Evolutionary conservation across 2,797 vertebrate species (phyloP).

Genomic region (Leptodactylus fallax): DNA sequence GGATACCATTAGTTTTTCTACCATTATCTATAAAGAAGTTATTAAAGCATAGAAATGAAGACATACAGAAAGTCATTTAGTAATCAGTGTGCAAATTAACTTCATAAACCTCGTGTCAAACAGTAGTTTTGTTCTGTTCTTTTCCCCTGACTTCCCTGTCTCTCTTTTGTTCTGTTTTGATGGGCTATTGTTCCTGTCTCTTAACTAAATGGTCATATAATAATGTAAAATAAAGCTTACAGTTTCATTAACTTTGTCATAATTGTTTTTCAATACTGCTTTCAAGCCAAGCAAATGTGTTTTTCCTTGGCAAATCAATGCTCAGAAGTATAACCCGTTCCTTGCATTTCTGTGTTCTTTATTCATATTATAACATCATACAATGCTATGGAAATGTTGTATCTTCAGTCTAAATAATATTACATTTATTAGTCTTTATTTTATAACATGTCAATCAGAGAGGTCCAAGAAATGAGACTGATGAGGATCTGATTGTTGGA

Average conservation of each 20-base stretch:
- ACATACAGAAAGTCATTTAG: background rate
- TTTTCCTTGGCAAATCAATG: conserved; percentile 32
- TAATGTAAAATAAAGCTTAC: conserved; percentile 34
- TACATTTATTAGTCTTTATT: background rate
- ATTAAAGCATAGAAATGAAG: conserved; percentile 26
- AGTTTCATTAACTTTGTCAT: conserved; percentile 48
- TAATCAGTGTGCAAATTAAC: conserved; percentile 19
- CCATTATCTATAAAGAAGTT: conserved; percentile 28
- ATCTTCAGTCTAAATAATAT: no score
- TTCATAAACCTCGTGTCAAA: conserved; percentile 13
- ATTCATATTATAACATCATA: background rate
- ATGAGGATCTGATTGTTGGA: background rate
- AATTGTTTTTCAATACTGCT: conserved; percentile 50
- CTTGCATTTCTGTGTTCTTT: background rate
- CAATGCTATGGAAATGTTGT: background rate
- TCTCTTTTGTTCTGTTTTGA: conserved; percentile 12
- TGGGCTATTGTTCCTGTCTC: conserved; percentile 20
- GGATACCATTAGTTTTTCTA: conserved; percentile 8
- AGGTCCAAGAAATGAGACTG: background rate
- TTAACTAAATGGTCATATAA: conserved; percentile 45
- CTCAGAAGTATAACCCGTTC: conserved; percentile 19
- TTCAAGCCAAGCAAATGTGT: conserved; percentile 10
- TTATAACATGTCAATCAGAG: background rate
- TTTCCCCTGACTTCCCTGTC: background rate
- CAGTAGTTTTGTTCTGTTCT: conserved; percentile 5